These are phyloP conservation scores for Todiramphus chloris DNA, from an alignment of 2,113 vertebrate genomes.

Conservation along the genomic window DNA sequence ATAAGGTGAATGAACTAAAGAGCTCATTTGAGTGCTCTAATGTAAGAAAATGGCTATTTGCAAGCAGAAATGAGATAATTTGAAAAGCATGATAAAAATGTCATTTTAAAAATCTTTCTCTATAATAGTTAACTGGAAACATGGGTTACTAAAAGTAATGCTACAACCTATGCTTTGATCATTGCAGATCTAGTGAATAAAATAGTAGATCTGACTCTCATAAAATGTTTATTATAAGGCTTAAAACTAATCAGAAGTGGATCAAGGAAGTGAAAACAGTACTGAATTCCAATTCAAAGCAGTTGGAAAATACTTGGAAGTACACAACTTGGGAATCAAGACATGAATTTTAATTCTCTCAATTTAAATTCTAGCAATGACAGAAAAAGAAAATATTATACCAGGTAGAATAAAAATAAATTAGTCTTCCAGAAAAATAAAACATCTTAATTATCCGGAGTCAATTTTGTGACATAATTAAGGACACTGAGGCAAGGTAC, in stretches of 20 bases:
- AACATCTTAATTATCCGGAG: not conserved
- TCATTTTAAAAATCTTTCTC: not conserved
- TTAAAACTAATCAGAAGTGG: not conserved
- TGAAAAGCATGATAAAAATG: not conserved
- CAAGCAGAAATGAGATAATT: conserved; percentile 38
- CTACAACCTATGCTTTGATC: not conserved
- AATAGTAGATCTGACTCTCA: not conserved
- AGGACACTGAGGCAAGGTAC: not conserved
- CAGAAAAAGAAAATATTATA: not conserved
- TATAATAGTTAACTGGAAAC: not conserved
- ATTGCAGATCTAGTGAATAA: not conserved
- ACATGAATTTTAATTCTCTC: not conserved
- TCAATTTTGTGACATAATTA: not conserved
- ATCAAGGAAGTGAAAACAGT: not conserved
- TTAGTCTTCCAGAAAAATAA: not conserved
- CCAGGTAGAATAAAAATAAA: not conserved
- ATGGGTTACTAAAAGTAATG: not conserved
- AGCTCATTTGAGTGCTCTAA: conserved; percentile 20
- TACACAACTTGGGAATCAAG: not conserved
- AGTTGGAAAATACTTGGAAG: not conserved
- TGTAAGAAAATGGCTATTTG: conserved; percentile 14
- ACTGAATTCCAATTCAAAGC: not conserved
- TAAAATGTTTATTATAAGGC: not conserved
- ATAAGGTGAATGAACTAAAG: conserved; percentile 49
- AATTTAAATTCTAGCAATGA: not conserved